Evolutionary conservation across 2,888 invertebrate species (phyloP), one percentile per base, ranked within the genome.

Genomic region (Plagodis pulveraria): DNA sequence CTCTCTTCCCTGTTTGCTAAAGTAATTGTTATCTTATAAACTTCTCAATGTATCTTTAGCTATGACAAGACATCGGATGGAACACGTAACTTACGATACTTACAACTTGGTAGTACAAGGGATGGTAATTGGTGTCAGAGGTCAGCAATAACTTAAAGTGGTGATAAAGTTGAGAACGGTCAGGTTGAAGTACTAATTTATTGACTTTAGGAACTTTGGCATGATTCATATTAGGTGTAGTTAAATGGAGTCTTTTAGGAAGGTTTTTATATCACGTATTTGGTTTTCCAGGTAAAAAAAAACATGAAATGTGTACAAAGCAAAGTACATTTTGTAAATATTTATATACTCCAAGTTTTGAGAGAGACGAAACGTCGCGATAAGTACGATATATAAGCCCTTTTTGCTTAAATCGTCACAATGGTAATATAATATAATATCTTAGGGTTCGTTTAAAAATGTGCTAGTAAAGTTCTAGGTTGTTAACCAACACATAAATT

Each of bases 81-180:
- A 54, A 50, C 42, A 43, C 43, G 42, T 54, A 50, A 50, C 46
- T 58, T 50, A 50, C 22, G 38, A 38, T 50, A 54, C 44, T 50
- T 35, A 12, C 54, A 58, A 53, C 53, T 67, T 60, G 52, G 63
- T 45, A 52, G 66, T 67, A 58, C 66, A 62, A 49, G 64, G 73
- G 74, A 70, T 67, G 77, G 76, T 83, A 83, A 87, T 85, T 83
- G 81, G 75, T 74, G 83, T 76, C 80, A 79, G 60, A 77, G 85
- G 78, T 67, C 84, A 74, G 69, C 67, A 74, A 79, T 81, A 78
- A 72, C 59, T 73, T 69, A 66, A 50, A 69, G 58, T 53, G 46
- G 49, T 51, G 52, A 60, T 60, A 58, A 56, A 56, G 53, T 58
- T 61, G 32, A 50, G 47, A 50, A 43, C 45, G 49, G 50, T 56